phyloP scores from a whole-genome alignment of 2,888 invertebrate species.

The Plebejus argus region DNA sequence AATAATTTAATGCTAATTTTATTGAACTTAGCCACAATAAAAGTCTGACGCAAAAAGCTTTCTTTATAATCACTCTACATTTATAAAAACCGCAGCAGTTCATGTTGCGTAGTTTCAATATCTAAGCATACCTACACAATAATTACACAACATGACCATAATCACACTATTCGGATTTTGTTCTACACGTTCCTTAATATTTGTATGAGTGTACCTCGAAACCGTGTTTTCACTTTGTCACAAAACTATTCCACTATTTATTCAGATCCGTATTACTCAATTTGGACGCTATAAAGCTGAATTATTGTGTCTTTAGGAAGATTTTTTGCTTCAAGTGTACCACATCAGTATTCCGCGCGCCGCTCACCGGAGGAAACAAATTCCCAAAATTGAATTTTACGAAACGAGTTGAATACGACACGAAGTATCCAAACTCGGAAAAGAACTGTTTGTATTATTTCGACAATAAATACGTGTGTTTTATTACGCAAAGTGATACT shows the following conservation, averaged over 20 bases:
- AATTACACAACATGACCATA: no score
- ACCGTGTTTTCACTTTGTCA: neutral
- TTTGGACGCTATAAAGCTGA: slow-evolving; percentile 19
- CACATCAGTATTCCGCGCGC: slow-evolving; percentile 74
- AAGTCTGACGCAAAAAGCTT: no score
- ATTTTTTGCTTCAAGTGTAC: slow-evolving; percentile 26
- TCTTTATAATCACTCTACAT: no score
- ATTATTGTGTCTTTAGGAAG: slow-evolving; percentile 29
- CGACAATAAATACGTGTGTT: slow-evolving; percentile 63
- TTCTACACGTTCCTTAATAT: neutral
- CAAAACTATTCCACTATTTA: slow-evolving; percentile 18
- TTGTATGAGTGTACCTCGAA: neutral
- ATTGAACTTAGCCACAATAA: no score
- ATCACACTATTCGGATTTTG: no score
- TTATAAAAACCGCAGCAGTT: no score
- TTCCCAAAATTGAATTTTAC: slow-evolving; percentile 81
- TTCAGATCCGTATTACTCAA: slow-evolving; percentile 15
- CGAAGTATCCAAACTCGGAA: slow-evolving; percentile 71
- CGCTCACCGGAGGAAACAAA: slow-evolving; percentile 77
- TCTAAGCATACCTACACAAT: no score
- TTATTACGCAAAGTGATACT: slow-evolving; percentile 34
- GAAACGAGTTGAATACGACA: slow-evolving; percentile 80
- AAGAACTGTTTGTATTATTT: slow-evolving; percentile 75
- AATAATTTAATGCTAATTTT: no score
- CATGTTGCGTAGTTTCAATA: no score